phyloP scores from a whole-genome alignment of 1,140 invertebrate species.

The Anastrepha ludens region DNA sequence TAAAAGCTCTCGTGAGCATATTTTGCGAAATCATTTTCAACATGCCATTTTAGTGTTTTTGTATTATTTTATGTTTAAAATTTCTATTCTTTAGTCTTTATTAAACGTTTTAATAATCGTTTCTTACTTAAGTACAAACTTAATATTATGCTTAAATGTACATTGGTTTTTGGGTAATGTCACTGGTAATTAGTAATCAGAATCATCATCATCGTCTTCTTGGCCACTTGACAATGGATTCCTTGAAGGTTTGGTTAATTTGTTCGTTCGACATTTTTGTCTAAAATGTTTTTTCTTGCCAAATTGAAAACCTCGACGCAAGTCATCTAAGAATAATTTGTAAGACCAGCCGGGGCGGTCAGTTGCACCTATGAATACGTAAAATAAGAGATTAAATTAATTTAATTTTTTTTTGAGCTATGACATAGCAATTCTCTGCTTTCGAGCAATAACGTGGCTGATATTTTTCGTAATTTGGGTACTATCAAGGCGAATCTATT shows the following conservation, averaged over 20 bases:
- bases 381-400: not conserved
- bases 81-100: not conserved
- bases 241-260: not conserved
- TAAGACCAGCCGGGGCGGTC: slow-evolving; percentile 38
- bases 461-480: no score
- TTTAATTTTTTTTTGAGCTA: not conserved
- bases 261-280: slow-evolving; percentile 4
- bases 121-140: slow-evolving; percentile 41
- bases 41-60: no score
- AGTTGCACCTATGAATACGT: not conserved
- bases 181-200: not conserved
- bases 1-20: no score
- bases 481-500: no score
- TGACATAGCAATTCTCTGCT: not conserved
- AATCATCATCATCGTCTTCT: slow-evolving; percentile 1
- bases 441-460: not conserved
- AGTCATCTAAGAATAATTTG: slow-evolving; percentile 41
- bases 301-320: slow-evolving; percentile 45
- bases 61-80: no score
- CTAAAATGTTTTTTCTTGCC: slow-evolving; percentile 48
- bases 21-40: no score
- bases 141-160: slow-evolving; percentile 1
- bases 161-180: not conserved
- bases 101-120: not conserved
- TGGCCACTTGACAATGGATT: slow-evolving; percentile 6